These are phyloP conservation scores for Plecturocebus donacophilus DNA, from an alignment of 2,113 vertebrate species.

Conservation along the genomic window DNA sequence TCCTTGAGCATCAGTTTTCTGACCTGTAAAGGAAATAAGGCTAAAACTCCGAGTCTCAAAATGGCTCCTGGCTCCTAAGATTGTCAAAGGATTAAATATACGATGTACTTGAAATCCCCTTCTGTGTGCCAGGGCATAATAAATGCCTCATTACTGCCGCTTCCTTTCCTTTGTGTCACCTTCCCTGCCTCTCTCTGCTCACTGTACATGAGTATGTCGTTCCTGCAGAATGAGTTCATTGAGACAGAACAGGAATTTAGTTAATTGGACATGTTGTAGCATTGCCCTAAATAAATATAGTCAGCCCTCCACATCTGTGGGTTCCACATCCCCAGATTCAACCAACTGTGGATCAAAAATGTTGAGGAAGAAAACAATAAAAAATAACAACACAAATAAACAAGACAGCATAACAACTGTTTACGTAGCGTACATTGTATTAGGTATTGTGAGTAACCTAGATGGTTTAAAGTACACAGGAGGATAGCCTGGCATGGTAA, in stretches of 20 bases:
- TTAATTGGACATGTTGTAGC: neutral
- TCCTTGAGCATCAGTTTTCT: neutral
- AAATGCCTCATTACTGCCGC: neutral
- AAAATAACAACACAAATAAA: neutral
- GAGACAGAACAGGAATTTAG: neutral
- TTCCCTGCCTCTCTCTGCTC: neutral
- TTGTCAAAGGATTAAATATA: neutral
- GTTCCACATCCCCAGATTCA: neutral
- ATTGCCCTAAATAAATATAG: neutral
- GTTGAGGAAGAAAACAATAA: neutral
- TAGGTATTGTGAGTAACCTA: neutral
- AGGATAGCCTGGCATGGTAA: no score
- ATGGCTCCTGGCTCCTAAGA: neutral
- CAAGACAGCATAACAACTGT: neutral
- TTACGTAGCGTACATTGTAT: neutral
- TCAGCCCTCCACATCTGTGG: neutral
- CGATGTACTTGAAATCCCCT: neutral
- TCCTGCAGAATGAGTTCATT: neutral
- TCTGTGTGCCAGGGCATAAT: accelerated
- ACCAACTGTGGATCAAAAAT: neutral
- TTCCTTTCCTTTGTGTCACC: neutral
- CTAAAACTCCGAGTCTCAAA: neutral
- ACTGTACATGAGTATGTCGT: accelerated
- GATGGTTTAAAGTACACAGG: neutral
- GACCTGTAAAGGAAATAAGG: neutral